Evolutionary conservation across 2,888 invertebrate species (phyloP).

Genomic region (Phaonia tiefii): DNA sequence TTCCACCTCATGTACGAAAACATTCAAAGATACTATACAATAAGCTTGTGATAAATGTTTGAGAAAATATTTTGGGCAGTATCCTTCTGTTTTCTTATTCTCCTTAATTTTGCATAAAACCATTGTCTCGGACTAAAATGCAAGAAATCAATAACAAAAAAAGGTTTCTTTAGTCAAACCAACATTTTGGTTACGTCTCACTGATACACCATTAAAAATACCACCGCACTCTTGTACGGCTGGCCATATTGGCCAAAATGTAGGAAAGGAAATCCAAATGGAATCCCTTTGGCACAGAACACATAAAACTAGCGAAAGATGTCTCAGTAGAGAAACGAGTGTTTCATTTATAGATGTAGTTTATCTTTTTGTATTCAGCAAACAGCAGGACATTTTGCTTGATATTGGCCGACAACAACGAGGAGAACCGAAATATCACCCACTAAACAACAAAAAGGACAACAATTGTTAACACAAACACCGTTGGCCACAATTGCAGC

Average conservation of each 20-base stretch:
- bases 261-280: background rate
- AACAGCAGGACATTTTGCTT: conserved; percentile 67
- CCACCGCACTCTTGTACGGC: conserved; percentile 43
- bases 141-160: background rate
- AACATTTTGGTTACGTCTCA: conserved; percentile 57
- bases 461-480: conserved; percentile 51
- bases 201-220: too few relatives aligned
- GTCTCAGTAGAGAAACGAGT: conserved; percentile 20
- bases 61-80: conserved; percentile 47
- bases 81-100: conserved; percentile 48
- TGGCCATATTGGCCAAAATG: conserved; percentile 54
- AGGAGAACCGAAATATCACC: conserved; percentile 58
- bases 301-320: conserved; percentile 41
- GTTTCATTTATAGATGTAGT: conserved; percentile 2
- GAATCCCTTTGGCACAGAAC: conserved; percentile 18
- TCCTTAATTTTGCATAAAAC: conserved; percentile 56
- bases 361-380: conserved; percentile 20
- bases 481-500: conserved; percentile 12
- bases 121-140: conserved; percentile 20
- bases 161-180: conserved; percentile 60
- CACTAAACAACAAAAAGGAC: conserved; percentile 51
- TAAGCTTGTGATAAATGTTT: conserved; percentile 57
- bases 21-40: conserved; percentile 18
- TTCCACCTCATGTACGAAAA: background rate
- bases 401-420: conserved; percentile 62